phyloP scores from a whole-genome alignment of 2,888 invertebrate species.

The Loripinus fragilis region DNA sequence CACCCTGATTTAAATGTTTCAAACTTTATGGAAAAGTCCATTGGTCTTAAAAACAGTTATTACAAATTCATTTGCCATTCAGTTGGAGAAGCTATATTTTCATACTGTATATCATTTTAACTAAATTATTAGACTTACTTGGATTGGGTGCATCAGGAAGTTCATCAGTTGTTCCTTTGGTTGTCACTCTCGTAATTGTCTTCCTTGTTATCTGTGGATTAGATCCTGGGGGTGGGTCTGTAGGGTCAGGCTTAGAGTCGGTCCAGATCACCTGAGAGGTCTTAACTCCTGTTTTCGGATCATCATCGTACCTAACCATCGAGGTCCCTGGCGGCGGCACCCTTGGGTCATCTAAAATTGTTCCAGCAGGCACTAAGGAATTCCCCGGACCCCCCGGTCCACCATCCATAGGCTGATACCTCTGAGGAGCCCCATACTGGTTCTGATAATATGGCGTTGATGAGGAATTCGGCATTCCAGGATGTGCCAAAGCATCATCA shows the following conservation, averaged over 20 bases:
- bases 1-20: no score
- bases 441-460: conserved; percentile 66
- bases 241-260: conserved; percentile 73
- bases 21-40: no score
- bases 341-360: conserved; percentile 66
- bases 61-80: no score
- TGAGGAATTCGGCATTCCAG: conserved; percentile 65
- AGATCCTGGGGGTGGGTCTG: conserved; percentile 72
- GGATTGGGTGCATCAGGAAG: conserved; percentile 69
- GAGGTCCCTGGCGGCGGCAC: conserved; percentile 72
- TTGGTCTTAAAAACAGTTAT: no score
- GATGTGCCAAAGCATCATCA: conserved; percentile 41
- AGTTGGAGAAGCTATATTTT: no score
- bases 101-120: no score
- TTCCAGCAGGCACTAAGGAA: conserved; percentile 62
- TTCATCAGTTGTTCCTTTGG: conserved; percentile 68
- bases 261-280: conserved; percentile 77
- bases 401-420: not conserved
- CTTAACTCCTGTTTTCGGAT: conserved; percentile 72
- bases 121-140: conserved; percentile 69
- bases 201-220: conserved; percentile 75
- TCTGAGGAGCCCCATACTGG: conserved; percentile 31
- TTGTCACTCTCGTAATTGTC: conserved; percentile 75
- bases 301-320: conserved; percentile 70
- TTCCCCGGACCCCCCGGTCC: conserved; percentile 29